A percentile compares a stretch with the other conserved stretches of the same genome.
Evolutionary conservation across 53 echinoderm and acorn worm genomes (phyloP).

Genomic region (Henricia sp.): DNA sequence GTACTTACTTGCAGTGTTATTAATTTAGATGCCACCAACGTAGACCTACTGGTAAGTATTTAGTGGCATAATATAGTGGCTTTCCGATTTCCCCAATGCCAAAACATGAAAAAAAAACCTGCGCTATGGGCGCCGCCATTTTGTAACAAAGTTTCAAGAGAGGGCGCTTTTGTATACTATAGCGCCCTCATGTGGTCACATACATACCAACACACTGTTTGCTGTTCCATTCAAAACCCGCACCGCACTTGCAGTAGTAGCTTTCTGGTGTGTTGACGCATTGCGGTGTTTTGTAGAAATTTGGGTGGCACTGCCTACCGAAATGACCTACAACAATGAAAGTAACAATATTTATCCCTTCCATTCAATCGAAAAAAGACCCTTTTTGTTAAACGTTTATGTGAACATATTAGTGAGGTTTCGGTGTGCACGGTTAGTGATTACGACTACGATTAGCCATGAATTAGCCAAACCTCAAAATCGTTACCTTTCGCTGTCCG

Average conservation of each 20-base stretch:
- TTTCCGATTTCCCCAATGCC: no score
- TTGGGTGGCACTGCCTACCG: slow-evolving; percentile 55
- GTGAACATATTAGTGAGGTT: no score
- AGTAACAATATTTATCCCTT: neutral
- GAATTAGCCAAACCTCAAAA: no score
- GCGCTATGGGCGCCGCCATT: slow-evolving; percentile 4
- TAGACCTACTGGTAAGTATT: no score
- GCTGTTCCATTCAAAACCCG: slow-evolving; percentile 92
- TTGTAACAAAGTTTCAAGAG: neutral
- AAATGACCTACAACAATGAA: slow-evolving; percentile 36
- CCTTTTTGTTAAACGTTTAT: no score
- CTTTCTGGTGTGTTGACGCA: slow-evolving; percentile 70
- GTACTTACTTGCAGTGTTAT: no score
- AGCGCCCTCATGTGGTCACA: neutral
- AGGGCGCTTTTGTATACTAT: slow-evolving; percentile 6
- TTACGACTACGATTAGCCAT: no score
- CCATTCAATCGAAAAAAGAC: no score
- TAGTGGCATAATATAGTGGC: no score
- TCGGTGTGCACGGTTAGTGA: no score
- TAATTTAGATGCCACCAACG: no score
- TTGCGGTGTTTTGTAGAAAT: slow-evolving; percentile 78
- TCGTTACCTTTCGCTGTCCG: no score
- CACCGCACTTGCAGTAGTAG: slow-evolving; percentile 85
- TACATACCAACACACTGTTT: slow-evolving; percentile 83
- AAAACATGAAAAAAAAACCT: neutral